Percentiles rank a stretch among this genome's conserved stretches.
phyloP scores from a whole-genome alignment of 2,797 vertebrate genomes.

The Scolopax rusticola region DNA sequence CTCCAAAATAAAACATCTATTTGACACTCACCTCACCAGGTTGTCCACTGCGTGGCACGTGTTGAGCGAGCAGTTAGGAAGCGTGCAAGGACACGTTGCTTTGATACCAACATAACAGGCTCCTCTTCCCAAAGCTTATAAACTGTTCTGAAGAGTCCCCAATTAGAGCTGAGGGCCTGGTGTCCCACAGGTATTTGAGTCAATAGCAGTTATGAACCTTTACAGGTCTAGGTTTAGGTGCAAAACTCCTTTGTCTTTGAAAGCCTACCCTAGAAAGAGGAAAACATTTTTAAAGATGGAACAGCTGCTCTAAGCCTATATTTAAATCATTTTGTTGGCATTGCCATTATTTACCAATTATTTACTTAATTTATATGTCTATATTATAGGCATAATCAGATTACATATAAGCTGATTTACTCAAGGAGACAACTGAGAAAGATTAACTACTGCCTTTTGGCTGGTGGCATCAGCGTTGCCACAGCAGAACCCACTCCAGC shows the following conservation, averaged over 20 bases:
- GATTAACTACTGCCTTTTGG: not conserved
- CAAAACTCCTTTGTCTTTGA: not conserved
- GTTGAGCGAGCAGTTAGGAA: not conserved
- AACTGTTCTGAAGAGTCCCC: not conserved
- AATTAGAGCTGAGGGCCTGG: not conserved
- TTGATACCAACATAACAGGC: not conserved
- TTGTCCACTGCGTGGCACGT: not conserved
- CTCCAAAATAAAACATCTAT: not conserved
- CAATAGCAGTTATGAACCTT: not conserved
- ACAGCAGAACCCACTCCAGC: not conserved
- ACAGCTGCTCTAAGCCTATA: not conserved
- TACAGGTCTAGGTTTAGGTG: not conserved
- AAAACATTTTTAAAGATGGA: not conserved
- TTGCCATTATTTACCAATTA: not conserved
- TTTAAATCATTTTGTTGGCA: not conserved
- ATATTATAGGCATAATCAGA: constrained; percentile 20
- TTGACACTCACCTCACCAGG: not conserved
- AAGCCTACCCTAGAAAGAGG: not conserved
- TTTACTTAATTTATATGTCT: not conserved
- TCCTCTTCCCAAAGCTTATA: not conserved
- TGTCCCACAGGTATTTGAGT: not conserved
- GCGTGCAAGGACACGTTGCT: not conserved
- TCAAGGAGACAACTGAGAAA: not conserved
- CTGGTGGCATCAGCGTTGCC: not conserved
- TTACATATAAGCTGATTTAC: constrained; percentile 29